Evolutionary conservation across 2,113 vertebrate genomes (phyloP).

Genomic region (Cyanistes caeruleus): DNA sequence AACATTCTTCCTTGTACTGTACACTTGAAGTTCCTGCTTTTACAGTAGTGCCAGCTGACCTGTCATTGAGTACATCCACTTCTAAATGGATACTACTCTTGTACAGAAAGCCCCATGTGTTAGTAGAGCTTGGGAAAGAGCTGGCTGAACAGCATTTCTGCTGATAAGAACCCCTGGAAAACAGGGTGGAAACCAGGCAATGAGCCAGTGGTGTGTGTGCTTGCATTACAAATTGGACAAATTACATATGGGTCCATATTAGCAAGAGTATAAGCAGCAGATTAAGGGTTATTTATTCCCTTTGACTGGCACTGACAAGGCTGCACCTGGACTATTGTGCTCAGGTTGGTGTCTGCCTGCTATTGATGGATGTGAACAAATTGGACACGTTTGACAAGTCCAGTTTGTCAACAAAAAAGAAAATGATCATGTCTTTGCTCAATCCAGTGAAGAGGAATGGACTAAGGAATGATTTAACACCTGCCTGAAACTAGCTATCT

Average conservation of each 20-base stretch:
- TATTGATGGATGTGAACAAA: background rate
- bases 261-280: background rate
- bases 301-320: background rate
- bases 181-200: background rate
- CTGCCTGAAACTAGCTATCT: background rate
- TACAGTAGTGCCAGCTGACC: background rate
- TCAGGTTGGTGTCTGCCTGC: background rate
- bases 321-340: background rate
- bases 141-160: background rate
- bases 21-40: background rate
- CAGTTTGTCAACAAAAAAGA: background rate
- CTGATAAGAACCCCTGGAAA: background rate
- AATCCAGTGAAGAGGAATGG: background rate
- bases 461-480: background rate
- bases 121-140: background rate
- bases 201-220: background rate
- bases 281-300: background rate
- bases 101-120: background rate
- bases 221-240: background rate
- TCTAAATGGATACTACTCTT: background rate
- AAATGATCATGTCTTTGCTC: background rate
- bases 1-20: background rate
- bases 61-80: background rate
- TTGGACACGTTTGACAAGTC: background rate
- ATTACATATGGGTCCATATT: background rate